Evolutionary conservation across 2,113 vertebrate species (phyloP).

Genomic region (Gymnocephalus cernua): DNA sequence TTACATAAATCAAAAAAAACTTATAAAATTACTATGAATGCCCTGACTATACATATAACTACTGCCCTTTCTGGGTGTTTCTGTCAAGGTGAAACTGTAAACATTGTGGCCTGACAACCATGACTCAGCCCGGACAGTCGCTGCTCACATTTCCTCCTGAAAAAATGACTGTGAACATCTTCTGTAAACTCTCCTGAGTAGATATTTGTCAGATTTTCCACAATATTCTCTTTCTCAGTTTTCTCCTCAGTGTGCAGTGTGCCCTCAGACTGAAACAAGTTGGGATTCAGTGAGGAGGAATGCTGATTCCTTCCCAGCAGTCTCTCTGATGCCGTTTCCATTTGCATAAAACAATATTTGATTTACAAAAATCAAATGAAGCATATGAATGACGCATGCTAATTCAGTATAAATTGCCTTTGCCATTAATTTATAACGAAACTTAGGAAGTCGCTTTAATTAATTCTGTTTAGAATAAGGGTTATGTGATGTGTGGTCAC

Average conservation of each 20-base stretch:
- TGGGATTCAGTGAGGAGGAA: conserved; percentile 44
- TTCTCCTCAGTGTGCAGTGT: background rate
- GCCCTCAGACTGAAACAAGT: conserved; percentile 30
- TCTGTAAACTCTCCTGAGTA: conserved; percentile 12
- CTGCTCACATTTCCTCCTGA: conserved; percentile 35
- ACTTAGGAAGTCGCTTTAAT: conserved; percentile 18
- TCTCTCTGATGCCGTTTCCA: conserved; percentile 38
- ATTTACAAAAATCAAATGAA: conserved; percentile 32
- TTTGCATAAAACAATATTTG: conserved; percentile 68
- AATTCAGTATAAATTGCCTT: conserved; percentile 26
- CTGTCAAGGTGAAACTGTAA: conserved; percentile 23
- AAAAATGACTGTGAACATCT: conserved; percentile 22
- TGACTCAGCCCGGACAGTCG: conserved; percentile 40
- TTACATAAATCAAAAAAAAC: background rate
- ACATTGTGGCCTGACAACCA: conserved; percentile 43
- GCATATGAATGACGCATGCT: conserved; percentile 14
- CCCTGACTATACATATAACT: conserved; percentile 25
- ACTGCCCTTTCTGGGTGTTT: conserved; percentile 28
- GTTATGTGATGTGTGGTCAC: conserved; percentile 38
- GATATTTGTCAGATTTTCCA: conserved; percentile 34
- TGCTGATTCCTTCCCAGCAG: conserved; percentile 23
- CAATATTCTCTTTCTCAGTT: conserved; percentile 28
- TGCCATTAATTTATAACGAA: conserved; percentile 14
- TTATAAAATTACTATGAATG: conserved; percentile 17
- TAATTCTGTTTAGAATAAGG: background rate